Conservation (phyloP, 2,888 invertebrate genomes). For the Lithophane semibrunnea region DNA sequence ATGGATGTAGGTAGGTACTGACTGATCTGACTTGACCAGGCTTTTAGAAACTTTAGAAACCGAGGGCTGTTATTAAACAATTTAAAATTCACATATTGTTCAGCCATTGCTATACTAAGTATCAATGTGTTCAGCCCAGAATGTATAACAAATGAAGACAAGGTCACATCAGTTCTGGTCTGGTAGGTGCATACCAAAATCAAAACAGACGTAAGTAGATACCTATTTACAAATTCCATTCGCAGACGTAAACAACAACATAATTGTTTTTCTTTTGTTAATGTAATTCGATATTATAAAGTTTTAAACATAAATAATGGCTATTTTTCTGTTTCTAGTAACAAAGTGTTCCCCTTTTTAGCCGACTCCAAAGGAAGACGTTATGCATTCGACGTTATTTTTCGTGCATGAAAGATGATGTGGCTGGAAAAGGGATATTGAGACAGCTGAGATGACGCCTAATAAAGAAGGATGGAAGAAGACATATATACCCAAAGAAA, state of each 20-base stretch:
- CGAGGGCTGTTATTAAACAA: background rate
- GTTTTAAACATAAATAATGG: background rate
- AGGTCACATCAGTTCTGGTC: conserved; percentile 24
- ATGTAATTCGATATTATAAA: background rate
- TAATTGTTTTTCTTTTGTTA: conserved; percentile 9
- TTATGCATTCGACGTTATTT: too few species aligned
- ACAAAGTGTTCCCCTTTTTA: too few species aligned
- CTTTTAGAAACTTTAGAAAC: background rate
- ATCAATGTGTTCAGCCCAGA: background rate
- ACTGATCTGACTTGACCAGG: background rate
- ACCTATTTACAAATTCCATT: conserved; percentile 13
- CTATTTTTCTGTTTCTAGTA: background rate
- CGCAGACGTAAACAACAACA: conserved; percentile 1
- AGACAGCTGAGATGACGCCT: background rate
- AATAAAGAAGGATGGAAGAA: background rate
- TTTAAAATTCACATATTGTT: background rate
- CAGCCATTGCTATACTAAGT: background rate
- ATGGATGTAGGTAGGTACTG: too few species aligned
- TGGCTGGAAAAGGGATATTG: background rate
- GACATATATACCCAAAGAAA: too few species aligned
- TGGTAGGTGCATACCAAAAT: conserved; percentile 9
- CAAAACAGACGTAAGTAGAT: conserved; percentile 3
- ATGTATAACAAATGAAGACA: background rate
- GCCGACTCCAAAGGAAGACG: too few species aligned
- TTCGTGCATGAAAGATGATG: background rate